phyloP scores from a whole-genome alignment of 2,113 vertebrate genomes.

The Peromyscus californicus region DNA sequence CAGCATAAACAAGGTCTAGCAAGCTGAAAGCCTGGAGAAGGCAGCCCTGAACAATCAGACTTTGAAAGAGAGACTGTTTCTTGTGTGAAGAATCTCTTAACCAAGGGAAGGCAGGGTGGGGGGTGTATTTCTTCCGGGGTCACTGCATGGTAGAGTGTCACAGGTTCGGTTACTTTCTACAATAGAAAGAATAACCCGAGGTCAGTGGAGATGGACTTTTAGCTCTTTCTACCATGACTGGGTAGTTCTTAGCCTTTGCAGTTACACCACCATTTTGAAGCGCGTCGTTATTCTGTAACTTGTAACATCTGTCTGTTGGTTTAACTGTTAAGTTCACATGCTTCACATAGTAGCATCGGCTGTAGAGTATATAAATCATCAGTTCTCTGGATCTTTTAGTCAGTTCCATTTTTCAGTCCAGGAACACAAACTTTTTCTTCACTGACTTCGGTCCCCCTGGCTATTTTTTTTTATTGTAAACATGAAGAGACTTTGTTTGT shows the following conservation, averaged over 20 bases:
- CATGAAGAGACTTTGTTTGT: slow-evolving; percentile 25
- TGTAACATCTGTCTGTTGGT: background rate
- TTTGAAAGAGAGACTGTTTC: background rate
- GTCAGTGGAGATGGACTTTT: background rate
- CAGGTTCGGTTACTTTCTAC: background rate
- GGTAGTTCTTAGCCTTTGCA: background rate
- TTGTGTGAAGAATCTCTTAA: background rate
- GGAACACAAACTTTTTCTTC: slow-evolving; percentile 50
- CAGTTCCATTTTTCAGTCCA: slow-evolving; percentile 52
- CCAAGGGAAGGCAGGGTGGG: too few species aligned
- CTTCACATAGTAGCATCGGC: background rate
- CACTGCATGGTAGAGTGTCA: background rate
- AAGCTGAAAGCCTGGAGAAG: background rate
- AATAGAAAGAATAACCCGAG: background rate
- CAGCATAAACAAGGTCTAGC: background rate
- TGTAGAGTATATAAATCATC: background rate
- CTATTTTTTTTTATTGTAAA: slow-evolving; percentile 56
- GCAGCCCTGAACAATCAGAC: background rate
- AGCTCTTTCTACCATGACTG: background rate
- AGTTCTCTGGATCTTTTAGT: background rate
- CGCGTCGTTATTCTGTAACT: background rate
- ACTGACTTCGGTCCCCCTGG: slow-evolving; percentile 14
- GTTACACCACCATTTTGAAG: background rate
- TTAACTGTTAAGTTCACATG: background rate
- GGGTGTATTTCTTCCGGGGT: background rate